These are phyloP conservation scores for Takifugu bimaculatus DNA, from an alignment of 2,113 vertebrate genomes.

Conservation along the genomic window DNA sequence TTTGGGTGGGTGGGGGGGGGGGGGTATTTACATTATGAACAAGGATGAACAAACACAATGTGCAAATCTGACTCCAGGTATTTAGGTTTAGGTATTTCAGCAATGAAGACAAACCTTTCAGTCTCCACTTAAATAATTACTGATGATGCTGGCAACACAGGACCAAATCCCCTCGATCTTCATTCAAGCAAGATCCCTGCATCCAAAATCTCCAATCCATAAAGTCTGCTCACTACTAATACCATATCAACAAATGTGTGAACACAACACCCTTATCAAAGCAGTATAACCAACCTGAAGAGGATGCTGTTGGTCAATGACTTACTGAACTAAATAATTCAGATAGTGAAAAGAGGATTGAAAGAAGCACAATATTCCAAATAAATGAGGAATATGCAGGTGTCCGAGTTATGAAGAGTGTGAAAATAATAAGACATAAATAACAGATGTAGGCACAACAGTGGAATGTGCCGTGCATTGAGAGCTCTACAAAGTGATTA, in stretches of 20 bases:
- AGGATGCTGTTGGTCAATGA: neutral
- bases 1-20: conserved; percentile 14
- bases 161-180: too few species aligned
- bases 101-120: neutral
- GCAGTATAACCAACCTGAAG: neutral
- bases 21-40: conserved; percentile 52
- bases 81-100: conserved; percentile 49
- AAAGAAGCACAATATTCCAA: too few species aligned
- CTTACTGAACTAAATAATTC: too few species aligned
- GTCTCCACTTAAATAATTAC: conserved; percentile 10
- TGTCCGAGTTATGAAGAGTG: neutral
- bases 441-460: neutral
- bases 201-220: neutral
- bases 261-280: conserved; percentile 10
- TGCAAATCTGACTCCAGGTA: conserved; percentile 67
- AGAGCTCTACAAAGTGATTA: conserved; percentile 8
- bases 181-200: too few species aligned
- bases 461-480: conserved; percentile 27
- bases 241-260: conserved; percentile 9
- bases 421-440: neutral
- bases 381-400: neutral
- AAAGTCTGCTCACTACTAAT: neutral
- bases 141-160: conserved; percentile 7
- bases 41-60: conserved; percentile 54
- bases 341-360: too few species aligned